Percentiles rank a stretch among this genome's conserved stretches.
Evolutionary conservation across 2,113 vertebrate species (phyloP).

Genomic region (Thryonomys swinderianus): DNA sequence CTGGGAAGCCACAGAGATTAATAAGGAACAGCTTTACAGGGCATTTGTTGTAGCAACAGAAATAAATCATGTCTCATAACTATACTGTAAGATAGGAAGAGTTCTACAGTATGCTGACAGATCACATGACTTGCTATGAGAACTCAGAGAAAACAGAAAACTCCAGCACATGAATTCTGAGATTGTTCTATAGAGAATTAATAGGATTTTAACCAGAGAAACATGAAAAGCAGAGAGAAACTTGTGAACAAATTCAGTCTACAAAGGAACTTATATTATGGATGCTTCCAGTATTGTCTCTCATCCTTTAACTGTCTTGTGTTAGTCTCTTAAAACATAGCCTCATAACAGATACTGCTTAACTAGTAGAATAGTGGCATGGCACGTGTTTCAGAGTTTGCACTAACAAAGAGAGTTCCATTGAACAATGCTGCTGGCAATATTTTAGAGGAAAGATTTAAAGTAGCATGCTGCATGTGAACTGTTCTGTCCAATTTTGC

Average conservation of each 20-base stretch:
- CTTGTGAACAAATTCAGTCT: background rate
- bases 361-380: background rate
- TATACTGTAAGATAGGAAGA: background rate
- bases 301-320: background rate
- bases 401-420: conserved; percentile 8
- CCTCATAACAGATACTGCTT: background rate
- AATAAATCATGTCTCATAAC: background rate
- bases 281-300: conserved; percentile 40
- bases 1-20: background rate
- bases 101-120: background rate
- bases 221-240: background rate
- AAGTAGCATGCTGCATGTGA: conserved; percentile 38
- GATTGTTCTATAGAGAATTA: background rate
- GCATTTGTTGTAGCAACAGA: background rate
- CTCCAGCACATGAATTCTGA: background rate
- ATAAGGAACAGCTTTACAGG: background rate
- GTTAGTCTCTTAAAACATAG: conserved; percentile 9
- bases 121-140: background rate
- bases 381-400: background rate
- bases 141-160: background rate
- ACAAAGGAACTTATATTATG: background rate
- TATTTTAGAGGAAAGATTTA: conserved; percentile 62
- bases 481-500: conserved; percentile 50
- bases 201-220: conserved; percentile 38
- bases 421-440: conserved; percentile 40